phyloP scores from a whole-genome alignment of 2,888 invertebrate species.

The Aspidiotus rigidus region DNA sequence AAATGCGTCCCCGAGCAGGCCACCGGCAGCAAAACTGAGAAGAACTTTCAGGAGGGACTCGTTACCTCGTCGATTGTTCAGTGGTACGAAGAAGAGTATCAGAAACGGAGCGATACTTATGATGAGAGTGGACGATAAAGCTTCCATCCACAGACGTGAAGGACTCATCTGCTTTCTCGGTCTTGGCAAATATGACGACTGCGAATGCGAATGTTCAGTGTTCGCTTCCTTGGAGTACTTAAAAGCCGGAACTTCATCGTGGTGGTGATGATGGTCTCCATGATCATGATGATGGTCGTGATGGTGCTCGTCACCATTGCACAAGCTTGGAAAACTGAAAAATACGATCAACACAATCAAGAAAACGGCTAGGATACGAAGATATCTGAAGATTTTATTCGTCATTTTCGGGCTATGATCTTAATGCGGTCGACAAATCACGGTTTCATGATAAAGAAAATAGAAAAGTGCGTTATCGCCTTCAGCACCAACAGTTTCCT shows the following conservation, averaged over 20 bases:
- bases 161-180: conserved; percentile 17
- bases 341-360: conserved; percentile 28
- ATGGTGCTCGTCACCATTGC: conserved; percentile 44
- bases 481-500: background rate
- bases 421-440: background rate
- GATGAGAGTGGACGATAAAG: conserved; percentile 79
- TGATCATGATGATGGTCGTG: conserved; percentile 44
- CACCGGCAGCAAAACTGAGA: conserved; percentile 87
- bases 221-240: conserved; percentile 75
- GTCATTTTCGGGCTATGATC: conserved; percentile 17
- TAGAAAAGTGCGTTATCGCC: background rate
- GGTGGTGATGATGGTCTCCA: conserved; percentile 45
- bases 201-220: conserved; percentile 40
- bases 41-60: conserved; percentile 81
- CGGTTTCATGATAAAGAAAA: background rate
- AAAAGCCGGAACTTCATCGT: conserved; percentile 60
- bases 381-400: conserved; percentile 18
- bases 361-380: conserved; percentile 15
- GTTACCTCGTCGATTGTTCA: conserved; percentile 75
- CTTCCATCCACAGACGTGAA: conserved; percentile 59
- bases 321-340: conserved; percentile 33
- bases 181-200: conserved; percentile 36
- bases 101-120: conserved; percentile 93
- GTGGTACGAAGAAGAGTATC: conserved; percentile 82
- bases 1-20: conserved; percentile 95